Conservation (phyloP, 2,888 invertebrate species). For the Athalia circularis region DNA sequence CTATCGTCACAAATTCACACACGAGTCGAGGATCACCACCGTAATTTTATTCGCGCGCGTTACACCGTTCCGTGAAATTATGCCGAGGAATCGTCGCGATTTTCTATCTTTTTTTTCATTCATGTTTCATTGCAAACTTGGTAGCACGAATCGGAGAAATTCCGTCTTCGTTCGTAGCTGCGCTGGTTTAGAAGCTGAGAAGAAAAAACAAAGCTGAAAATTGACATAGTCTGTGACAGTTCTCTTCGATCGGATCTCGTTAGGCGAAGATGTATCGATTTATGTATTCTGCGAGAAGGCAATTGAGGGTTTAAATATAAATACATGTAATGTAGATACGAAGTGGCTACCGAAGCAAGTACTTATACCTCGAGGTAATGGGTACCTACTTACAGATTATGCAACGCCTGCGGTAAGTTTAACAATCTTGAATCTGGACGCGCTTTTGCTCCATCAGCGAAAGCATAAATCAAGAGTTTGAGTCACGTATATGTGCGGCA, state of each 20-base stretch:
- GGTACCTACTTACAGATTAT: conserved; percentile 22
- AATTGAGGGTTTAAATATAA: no score
- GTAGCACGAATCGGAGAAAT: background rate
- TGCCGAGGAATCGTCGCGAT: no score
- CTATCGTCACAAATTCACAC: no score
- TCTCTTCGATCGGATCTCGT: background rate
- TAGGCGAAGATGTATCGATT: conserved; percentile 16
- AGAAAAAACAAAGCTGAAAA: no score
- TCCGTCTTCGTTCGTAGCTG: background rate
- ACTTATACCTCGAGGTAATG: conserved; percentile 31
- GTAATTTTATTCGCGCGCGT: no score
- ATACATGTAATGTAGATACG: background rate
- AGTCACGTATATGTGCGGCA: background rate
- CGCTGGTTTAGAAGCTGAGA: background rate
- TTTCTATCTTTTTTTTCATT: no score
- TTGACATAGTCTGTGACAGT: background rate
- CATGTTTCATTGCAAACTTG: no score
- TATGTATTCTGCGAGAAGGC: background rate
- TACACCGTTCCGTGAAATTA: no score
- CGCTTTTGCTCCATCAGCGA: background rate
- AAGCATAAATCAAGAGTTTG: background rate
- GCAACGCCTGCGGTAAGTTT: conserved; percentile 26
- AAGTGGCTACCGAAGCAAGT: conserved; percentile 13
- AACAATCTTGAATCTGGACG: conserved; percentile 15
- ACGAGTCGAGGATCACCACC: no score